Conservation (phyloP, 2,888 invertebrate genomes). For the Psylliodes chrysocephalus region DNA sequence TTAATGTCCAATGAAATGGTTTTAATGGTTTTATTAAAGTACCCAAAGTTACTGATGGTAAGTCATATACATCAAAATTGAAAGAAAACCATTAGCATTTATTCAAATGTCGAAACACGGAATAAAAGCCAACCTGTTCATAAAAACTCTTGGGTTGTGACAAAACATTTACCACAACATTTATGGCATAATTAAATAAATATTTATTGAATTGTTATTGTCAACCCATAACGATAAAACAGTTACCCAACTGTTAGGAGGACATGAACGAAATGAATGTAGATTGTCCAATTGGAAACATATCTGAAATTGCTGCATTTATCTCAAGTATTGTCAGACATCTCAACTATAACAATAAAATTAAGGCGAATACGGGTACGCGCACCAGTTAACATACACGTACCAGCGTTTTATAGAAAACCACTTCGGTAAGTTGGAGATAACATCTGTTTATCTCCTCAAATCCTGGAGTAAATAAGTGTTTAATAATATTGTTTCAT, state of each 20-base stretch:
- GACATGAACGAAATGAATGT: slow-evolving; percentile 52
- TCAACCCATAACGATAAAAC: slow-evolving; percentile 42
- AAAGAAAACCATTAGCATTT: neutral
- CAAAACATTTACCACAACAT: slow-evolving; percentile 27
- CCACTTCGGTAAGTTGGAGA: neutral
- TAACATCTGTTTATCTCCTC: no score
- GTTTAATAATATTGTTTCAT: no score
- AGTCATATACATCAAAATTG: no score
- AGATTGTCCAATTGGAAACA: slow-evolving; percentile 55
- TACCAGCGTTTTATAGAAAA: slow-evolving; percentile 13
- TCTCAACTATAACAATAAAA: slow-evolving; percentile 58
- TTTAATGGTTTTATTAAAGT: no score
- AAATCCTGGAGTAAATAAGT: no score
- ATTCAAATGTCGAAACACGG: neutral
- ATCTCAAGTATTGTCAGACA: slow-evolving; percentile 60
- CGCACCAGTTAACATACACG: slow-evolving; percentile 51
- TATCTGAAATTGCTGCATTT: slow-evolving; percentile 58
- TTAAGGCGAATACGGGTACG: slow-evolving; percentile 48
- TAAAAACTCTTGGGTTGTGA: slow-evolving; percentile 13
- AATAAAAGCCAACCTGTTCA: neutral
- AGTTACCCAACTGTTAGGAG: slow-evolving; percentile 49
- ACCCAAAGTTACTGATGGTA: no score
- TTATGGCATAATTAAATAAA: slow-evolving; percentile 34
- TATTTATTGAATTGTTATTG: slow-evolving; percentile 44
- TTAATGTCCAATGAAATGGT: no score